A percentile compares a stretch with the other conserved stretches of the same genome.
Evolutionary conservation across 2,888 invertebrate species (phyloP).

Genomic region (Selenia dentaria): DNA sequence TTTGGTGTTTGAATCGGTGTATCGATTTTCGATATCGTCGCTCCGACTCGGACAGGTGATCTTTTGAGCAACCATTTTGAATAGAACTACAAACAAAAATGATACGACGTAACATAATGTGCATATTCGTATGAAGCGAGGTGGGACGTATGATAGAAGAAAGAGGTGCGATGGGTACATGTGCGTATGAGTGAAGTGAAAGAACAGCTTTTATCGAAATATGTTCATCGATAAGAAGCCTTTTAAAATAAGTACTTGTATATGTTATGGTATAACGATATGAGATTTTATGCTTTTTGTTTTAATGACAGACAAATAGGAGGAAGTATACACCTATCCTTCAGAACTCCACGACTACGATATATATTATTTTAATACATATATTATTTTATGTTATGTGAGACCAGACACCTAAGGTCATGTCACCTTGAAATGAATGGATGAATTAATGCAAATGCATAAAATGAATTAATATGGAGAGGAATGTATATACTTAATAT

Average conservation of each 20-base stretch:
- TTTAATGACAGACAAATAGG: not conserved
- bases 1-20: conserved; percentile 72
- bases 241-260: not conserved
- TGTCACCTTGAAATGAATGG: conserved; percentile 43
- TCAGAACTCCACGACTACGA: no score
- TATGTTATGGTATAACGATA: not conserved
- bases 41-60: conserved; percentile 81
- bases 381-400: no score
- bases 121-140: conserved; percentile 74
- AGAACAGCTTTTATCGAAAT: not conserved
- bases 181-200: not conserved
- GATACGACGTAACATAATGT: conserved; percentile 84
- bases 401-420: conserved; percentile 12
- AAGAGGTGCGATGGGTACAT: conserved; percentile 12
- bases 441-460: conserved; percentile 32
- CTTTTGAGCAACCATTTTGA: conserved; percentile 84
- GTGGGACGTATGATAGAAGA: conserved; percentile 35
- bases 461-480: conserved; percentile 33
- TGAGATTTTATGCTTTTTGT: not conserved
- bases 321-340: no score
- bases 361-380: no score
- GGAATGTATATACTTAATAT: conserved; percentile 24
- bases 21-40: conserved; percentile 78
- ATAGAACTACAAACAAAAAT: conserved; percentile 85
- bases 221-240: not conserved